phyloP scores from a whole-genome alignment of 2,113 vertebrate genomes.

The Hippocampus guttulatus region DNA sequence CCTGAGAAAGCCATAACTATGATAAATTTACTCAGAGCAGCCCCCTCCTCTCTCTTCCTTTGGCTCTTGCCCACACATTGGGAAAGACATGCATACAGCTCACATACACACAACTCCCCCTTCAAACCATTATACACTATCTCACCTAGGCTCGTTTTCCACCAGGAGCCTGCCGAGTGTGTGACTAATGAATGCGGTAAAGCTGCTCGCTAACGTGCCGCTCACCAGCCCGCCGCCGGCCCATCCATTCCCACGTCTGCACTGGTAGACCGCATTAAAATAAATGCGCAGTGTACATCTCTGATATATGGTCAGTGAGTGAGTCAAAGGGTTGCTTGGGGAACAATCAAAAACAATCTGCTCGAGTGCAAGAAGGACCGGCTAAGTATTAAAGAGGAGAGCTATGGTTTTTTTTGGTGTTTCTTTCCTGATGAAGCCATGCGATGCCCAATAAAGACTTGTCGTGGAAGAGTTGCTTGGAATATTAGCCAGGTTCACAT shows the following conservation, averaged over 20 bases:
- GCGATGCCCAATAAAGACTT: constrained; percentile 31
- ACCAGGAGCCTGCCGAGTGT: constrained; percentile 40
- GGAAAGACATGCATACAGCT: constrained; percentile 62
- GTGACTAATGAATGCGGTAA: constrained; percentile 99
- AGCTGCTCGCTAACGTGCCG: constrained; percentile 87
- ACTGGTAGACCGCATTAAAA: constrained; percentile 74
- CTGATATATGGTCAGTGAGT: constrained; percentile 83
- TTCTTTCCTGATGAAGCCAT: constrained; percentile 34
- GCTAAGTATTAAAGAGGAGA: constrained; percentile 28
- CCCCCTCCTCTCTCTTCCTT: constrained; percentile 46
- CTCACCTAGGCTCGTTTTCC: constrained; percentile 67
- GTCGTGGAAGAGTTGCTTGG: constrained; percentile 10
- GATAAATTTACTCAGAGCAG: constrained; percentile 83
- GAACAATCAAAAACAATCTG: constrained; percentile 43
- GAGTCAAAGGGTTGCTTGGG: constrained; percentile 51
- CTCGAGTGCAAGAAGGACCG: constrained; percentile 23
- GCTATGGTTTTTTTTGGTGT: constrained; percentile 1
- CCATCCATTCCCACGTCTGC: constrained; percentile 87
- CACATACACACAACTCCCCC: constrained; percentile 37
- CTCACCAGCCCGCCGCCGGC: constrained; percentile 86
- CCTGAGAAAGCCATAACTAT: constrained; percentile 94
- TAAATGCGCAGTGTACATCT: constrained; percentile 73
- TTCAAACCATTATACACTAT: constrained; percentile 71
- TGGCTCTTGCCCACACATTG: constrained; percentile 45
- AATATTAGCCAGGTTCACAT: background rate